A percentile compares a stretch with the other conserved stretches of the same genome.
Evolutionary conservation across 2,797 vertebrate species (phyloP).

Genomic region (Mormyrops boulengeri): DNA sequence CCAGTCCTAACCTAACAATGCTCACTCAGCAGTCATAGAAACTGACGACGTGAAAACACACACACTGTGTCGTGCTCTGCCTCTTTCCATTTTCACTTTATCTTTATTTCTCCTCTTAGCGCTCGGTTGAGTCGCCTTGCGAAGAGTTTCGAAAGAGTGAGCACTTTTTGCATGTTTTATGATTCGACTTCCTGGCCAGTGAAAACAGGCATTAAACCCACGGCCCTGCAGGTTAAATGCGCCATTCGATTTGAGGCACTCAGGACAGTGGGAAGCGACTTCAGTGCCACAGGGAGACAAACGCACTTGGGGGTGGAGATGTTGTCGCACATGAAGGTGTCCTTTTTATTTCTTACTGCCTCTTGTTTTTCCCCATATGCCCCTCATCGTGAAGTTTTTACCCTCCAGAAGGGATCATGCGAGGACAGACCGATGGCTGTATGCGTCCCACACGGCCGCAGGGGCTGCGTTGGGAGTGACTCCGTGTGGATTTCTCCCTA

Average conservation of each 20-base stretch:
- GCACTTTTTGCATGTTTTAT: conserved; percentile 25
- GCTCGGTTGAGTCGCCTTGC: conserved; percentile 23
- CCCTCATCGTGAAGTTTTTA: conserved; percentile 43
- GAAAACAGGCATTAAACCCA: conserved; percentile 21
- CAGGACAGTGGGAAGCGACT: not conserved
- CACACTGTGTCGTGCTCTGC: not conserved
- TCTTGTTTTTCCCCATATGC: conserved; percentile 39
- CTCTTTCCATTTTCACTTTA: conserved; percentile 31
- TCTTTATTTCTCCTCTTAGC: conserved; percentile 28
- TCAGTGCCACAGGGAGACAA: not conserved
- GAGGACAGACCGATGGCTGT: conserved; percentile 43
- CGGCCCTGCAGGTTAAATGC: conserved; percentile 26
- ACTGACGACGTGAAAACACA: not conserved
- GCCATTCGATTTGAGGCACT: not conserved
- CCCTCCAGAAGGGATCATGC: conserved; percentile 43
- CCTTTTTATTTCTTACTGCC: conserved; percentile 25
- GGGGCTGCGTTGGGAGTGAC: conserved; percentile 56
- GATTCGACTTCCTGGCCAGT: conserved; percentile 18
- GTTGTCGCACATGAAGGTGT: conserved; percentile 28
- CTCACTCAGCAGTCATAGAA: not conserved
- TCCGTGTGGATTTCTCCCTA: conserved; percentile 58
- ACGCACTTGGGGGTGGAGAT: conserved; percentile 22
- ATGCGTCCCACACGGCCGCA: conserved; percentile 61
- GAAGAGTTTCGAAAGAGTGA: conserved; percentile 23
- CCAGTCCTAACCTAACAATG: not conserved